Percentiles rank a stretch among this genome's conserved stretches.
These are phyloP conservation scores for Aurelia aurita DNA, from an alignment of 30 jellyfish, hydroid and myxozoan genomes.

Conservation along the genomic window DNA sequence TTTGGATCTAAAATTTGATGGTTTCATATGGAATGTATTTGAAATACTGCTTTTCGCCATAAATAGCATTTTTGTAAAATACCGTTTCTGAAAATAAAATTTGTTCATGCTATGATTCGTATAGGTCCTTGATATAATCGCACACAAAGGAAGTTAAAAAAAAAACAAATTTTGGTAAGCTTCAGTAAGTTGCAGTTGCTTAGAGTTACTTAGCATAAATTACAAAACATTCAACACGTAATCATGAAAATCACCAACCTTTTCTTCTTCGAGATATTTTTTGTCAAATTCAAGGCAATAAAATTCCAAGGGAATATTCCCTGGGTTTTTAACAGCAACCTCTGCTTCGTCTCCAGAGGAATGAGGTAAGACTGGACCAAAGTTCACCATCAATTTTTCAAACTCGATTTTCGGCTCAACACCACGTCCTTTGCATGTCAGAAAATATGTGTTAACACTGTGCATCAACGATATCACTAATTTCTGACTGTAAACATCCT, in stretches of 20 bases:
- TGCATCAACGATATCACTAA: constrained; percentile 68
- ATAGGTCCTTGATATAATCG: too few relatives aligned
- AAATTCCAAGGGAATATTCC: constrained; percentile 90
- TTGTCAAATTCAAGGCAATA: constrained; percentile 96
- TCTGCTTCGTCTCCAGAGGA: constrained; percentile 87
- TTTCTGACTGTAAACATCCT: constrained; percentile 81
- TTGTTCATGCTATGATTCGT: too few relatives aligned
- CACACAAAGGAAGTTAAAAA: too few relatives aligned
- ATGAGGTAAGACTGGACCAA: constrained; percentile 94
- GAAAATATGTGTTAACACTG: constrained; percentile 69
- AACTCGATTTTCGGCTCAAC: constrained; percentile 93
- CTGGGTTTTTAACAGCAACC: constrained; percentile 88
- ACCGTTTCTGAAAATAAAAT: too few relatives aligned
- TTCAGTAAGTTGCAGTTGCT: too few relatives aligned
- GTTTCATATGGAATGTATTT: too few relatives aligned
- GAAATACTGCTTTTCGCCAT: too few relatives aligned
- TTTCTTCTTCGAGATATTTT: constrained; percentile 89
- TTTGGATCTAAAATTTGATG: too few relatives aligned
- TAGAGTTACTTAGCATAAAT: too few relatives aligned
- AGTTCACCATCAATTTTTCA: constrained; percentile 75
- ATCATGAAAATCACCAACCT: constrained; percentile 57
- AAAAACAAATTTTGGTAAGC: too few relatives aligned
- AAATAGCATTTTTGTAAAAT: too few relatives aligned
- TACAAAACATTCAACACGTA: not conserved
- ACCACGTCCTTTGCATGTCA: constrained; percentile 95